Conservation (phyloP, 2,888 invertebrate genomes). For the Aphelenchoides bicaudatus region DNA sequence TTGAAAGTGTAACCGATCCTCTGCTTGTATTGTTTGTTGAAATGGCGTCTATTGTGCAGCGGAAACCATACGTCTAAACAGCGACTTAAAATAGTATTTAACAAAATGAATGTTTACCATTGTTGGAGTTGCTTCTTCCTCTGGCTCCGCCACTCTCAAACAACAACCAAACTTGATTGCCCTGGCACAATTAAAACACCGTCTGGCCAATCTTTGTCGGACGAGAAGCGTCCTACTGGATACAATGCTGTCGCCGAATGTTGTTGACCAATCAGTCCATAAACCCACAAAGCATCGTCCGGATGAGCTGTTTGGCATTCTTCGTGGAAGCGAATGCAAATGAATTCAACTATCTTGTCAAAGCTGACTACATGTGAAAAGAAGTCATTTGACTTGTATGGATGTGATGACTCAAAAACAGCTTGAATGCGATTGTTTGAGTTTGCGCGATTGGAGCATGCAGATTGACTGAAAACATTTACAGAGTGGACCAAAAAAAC, state of each 20-base stretch:
- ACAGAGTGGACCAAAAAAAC: slow-evolving; percentile 1
- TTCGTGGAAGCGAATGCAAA: slow-evolving; percentile 86
- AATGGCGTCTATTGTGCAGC: slow-evolving; percentile 49
- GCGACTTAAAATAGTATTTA: not conserved
- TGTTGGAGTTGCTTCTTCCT: slow-evolving; percentile 16
- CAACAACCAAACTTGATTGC: slow-evolving; percentile 87
- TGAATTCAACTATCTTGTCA: slow-evolving; percentile 81
- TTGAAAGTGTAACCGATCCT: slow-evolving; percentile 10
- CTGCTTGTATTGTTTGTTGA: not conserved
- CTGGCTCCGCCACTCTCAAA: slow-evolving; percentile 72
- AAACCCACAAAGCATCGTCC: slow-evolving; percentile 31
- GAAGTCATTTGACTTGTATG: slow-evolving; percentile 74
- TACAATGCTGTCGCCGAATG: slow-evolving; percentile 27
- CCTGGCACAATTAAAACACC: slow-evolving; percentile 62
- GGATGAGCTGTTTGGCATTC: slow-evolving; percentile 76
- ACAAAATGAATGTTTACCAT: not conserved
- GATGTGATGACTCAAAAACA: slow-evolving; percentile 81
- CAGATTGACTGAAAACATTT: slow-evolving; percentile 1
- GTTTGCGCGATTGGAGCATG: slow-evolving; percentile 11
- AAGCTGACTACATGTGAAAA: slow-evolving; percentile 70
- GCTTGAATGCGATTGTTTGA: slow-evolving; percentile 29
- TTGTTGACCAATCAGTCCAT: slow-evolving; percentile 20
- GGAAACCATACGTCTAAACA: slow-evolving; percentile 50
- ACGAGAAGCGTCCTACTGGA: slow-evolving; percentile 31
- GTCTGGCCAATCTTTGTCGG: slow-evolving; percentile 72